phyloP scores from a whole-genome alignment of 2,113 vertebrate species.

The Aegypius monachus region DNA sequence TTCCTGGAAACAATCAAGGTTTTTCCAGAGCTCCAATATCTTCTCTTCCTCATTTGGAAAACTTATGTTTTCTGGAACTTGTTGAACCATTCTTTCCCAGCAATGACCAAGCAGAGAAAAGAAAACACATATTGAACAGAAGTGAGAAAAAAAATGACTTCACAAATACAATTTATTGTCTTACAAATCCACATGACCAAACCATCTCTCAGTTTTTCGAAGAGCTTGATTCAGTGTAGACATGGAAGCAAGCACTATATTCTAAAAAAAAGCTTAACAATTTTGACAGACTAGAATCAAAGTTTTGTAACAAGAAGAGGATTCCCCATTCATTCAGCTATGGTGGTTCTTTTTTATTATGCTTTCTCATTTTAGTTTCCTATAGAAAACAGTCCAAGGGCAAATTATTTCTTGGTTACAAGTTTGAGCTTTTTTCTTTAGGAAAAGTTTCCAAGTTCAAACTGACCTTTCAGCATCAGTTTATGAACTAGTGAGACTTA shows the following conservation, averaged over 20 bases:
- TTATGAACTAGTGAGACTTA: background rate
- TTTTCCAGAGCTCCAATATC: slow-evolving; percentile 85
- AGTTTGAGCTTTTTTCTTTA: background rate
- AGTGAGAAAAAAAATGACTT: background rate
- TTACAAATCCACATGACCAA: background rate
- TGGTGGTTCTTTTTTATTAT: accelerated
- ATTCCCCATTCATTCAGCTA: background rate
- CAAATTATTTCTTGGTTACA: background rate
- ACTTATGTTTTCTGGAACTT: slow-evolving; percentile 87
- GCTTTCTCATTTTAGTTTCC: background rate
- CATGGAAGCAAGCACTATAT: background rate
- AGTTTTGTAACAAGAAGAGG: background rate
- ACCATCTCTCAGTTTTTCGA: background rate
- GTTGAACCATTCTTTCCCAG: slow-evolving; percentile 84
- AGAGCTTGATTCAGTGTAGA: background rate
- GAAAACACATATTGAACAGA: background rate
- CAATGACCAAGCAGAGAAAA: background rate
- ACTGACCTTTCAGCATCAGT: background rate
- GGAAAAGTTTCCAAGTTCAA: background rate
- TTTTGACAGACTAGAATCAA: background rate
- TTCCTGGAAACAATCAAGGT: slow-evolving; percentile 89
- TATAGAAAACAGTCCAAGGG: background rate
- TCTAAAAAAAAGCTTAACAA: background rate
- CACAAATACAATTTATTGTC: background rate
- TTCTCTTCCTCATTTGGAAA: slow-evolving; percentile 92